Evolutionary conservation across 2,797 vertebrate genomes (phyloP), one percentile per base, ranked within the genome.

Genomic region (Trachurus trachurus): DNA sequence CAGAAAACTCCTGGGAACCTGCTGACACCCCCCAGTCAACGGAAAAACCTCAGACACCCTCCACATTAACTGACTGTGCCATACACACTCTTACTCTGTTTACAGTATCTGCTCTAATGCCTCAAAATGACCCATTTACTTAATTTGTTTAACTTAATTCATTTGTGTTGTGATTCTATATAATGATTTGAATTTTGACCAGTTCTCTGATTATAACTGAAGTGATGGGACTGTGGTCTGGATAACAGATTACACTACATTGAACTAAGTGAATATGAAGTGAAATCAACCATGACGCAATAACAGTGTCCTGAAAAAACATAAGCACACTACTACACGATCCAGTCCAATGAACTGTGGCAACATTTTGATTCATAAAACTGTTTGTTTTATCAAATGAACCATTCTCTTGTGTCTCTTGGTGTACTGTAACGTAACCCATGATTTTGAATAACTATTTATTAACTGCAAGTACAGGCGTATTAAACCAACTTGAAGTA

Each of bases 1-100:
- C 88, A 84, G 45, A 39, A 94, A 90, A 67, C 78, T 87, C 40
- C 58, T 76, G 26, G 61, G 8, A 22, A 10, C 6, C n/a, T 82
- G 56, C 49, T 93, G 83, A 94, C 19, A 4, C 50, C 7, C 40
- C 40, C 11, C 6, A 1, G 1, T 31, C 9, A 49, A 4, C 47
- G 71, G 9, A 57, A n/a, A 22, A 45, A 21, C 31, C 21, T 21
- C 22, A 17, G 5, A 40, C 15, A 29, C 10, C 56, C 26, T 26
- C 60, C 9, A 50, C 59, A 63, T 59, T 63, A 64, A 44, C 61
- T 79, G 58, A 81, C 62, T 21, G 75, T 78, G 26, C 82, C 69
- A 69, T 54, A 16, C 26, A 22, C 34, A 37, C 34, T 9, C 47
- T 50, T 40, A 29, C 8, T 16, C 66, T 72, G 53, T 76, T 76